Evolutionary conservation across 2,797 vertebrate genomes (phyloP), one percentile per base, ranked within the genome.

Genomic region (Dendrocincla fuliginosa): DNA sequence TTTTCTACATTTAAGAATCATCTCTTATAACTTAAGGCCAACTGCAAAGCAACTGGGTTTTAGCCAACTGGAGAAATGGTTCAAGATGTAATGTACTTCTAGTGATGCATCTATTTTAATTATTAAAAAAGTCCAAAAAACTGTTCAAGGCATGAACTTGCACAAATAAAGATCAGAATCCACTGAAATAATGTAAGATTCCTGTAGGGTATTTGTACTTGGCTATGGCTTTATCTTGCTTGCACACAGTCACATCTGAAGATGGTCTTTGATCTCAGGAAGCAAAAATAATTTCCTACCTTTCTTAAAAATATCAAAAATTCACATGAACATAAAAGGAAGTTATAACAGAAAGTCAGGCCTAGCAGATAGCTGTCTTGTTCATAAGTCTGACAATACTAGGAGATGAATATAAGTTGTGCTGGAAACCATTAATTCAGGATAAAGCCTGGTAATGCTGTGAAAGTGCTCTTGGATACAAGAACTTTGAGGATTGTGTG

Each of bases 241-340:
- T n/a, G 6, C 89, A 23, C 27, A 65, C 57, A 78, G 90, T 61
- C 30, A 57, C 46, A 65, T 61, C 64, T 88, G 47, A 80, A 61
- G 23, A 65, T 27, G 24, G 24, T 49, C 37, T 86, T 83, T 71
- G 32, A 33, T 84, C 44, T 82, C 47, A 35, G 55, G 47, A 88
- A 86, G n/a, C 20, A 84, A 83, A 95, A 78, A 59, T 57, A 0
- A 49, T 69, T 86, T 61, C 35, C 39, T 19, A 70, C 32, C 37
- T 73, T 83, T 84, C 94, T 93, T 76, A 69, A 84, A 94, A 95
- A 65, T 7, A 78, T 4, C 6, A 5, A 67, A 39, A 91, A 91
- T 78, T 91, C 32, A 79, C 57, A 55, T 52, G 23, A 75, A 18
- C 70, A 74, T 76, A 79, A 94, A 88, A 95, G 33, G 30, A 94